Evolutionary conservation across 2,888 invertebrate species (phyloP), one percentile per base, ranked within the genome.

Genomic region (Rotaria sp.): DNA sequence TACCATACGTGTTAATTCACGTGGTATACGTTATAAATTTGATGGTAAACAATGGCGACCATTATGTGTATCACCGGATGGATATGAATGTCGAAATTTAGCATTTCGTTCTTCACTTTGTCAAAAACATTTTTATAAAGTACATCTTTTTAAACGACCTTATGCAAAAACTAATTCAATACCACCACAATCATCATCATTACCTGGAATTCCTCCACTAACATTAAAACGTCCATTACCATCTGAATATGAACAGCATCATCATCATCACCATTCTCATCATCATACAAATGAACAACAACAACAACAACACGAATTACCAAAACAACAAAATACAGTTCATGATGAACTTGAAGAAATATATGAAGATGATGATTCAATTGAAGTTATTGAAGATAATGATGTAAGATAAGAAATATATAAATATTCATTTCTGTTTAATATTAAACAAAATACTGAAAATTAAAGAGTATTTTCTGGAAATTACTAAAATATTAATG

Each of bases 41-140:
- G 30, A 67, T 67, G 67, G 67, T 35, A 67, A 67, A 67, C 67
- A 67, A 67, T 67, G 67, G 67, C 67, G 67, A 67, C 67, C 67
- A 35, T 67, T 67, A 21, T 67, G 67, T 67, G 35, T 35, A 67
- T 67, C 67, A 38, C 18, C 21, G 0, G 67, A 67, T 67, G 67
- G 67, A 21, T 67, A 35, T 35, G 67, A 67, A 67, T 67, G 67
- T 67, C 67, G 67, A 67, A 67, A 67, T 67, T 21, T 67, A 38
- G 67, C 67, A 35, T 67, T 35, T 67, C 67, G 67, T 5, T 67
- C 67, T 21, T 67, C 67, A 18, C 18, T 67, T 3, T 67, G 67
- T 67, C 67, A 67, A 35, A 67, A 67, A 35, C 67, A 67, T 67
- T 67, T 67, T 4, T 67, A 67, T 35, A 67, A 67, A 35, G 67